These are phyloP conservation scores for Brachionus paranguensis DNA, from an alignment of 1,140 invertebrate species.

Conservation along the genomic window DNA sequence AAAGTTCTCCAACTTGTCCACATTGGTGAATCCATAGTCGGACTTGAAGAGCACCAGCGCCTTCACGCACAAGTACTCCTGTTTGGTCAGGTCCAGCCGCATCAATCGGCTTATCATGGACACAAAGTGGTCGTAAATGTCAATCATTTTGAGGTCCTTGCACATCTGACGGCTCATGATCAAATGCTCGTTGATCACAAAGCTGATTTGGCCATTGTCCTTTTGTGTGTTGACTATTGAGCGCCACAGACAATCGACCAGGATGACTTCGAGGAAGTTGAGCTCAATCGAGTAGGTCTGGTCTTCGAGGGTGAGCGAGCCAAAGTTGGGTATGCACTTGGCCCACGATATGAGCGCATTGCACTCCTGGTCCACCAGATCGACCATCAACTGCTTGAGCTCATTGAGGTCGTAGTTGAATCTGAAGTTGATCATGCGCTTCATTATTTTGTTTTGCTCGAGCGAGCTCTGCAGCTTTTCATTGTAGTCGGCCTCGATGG, in stretches of 20 bases:
- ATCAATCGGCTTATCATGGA: background rate
- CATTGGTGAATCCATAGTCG: background rate
- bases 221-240: background rate
- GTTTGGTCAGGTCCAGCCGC: background rate
- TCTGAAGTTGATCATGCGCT: background rate
- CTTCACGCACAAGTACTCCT: slow-evolving; percentile 21
- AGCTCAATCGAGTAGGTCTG: slow-evolving; percentile 16
- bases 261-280: background rate
- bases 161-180: background rate
- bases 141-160: slow-evolving; percentile 5
- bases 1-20: slow-evolving; percentile 6
- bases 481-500: slow-evolving; percentile 7
- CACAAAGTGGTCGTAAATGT: slow-evolving; percentile 15
- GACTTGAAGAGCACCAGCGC: background rate
- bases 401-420: background rate
- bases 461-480: background rate
- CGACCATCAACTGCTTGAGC: background rate
- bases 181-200: background rate
- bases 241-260: slow-evolving; percentile 4
- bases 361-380: slow-evolving; percentile 7
- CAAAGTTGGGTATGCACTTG: slow-evolving; percentile 28
- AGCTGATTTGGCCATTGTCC: background rate
- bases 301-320: background rate
- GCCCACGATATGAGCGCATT: slow-evolving; percentile 11
- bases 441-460: background rate